A percentile compares a stretch with the other conserved stretches of the same genome.
Evolutionary conservation across 2,888 invertebrate species (phyloP).

Genomic region (Acleris cristana): DNA sequence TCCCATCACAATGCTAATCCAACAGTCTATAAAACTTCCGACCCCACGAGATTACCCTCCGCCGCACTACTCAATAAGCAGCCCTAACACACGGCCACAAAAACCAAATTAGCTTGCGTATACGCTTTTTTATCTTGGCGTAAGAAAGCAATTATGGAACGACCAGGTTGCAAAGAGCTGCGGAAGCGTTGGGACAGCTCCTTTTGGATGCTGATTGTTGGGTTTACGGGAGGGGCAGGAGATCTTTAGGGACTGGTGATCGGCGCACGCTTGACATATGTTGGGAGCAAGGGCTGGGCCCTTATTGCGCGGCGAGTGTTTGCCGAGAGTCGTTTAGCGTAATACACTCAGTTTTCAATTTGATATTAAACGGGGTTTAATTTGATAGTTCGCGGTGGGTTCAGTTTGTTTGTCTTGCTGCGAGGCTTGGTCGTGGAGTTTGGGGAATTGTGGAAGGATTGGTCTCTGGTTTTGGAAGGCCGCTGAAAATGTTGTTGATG

Average conservation of each 20-base stretch:
- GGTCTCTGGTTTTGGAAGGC: not conserved
- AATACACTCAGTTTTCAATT: slow-evolving; percentile 38
- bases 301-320: slow-evolving; percentile 35
- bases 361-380: slow-evolving; percentile 38
- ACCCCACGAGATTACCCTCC: slow-evolving; percentile 34
- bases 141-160: slow-evolving; percentile 36
- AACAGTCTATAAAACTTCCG: slow-evolving; percentile 33
- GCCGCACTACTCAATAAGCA: slow-evolving; percentile 30
- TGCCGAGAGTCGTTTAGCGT: slow-evolving; percentile 37
- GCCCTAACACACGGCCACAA: slow-evolving; percentile 11
- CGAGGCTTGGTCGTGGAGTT: slow-evolving; percentile 23
- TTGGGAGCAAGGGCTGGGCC: slow-evolving; percentile 23
- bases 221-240: not conserved
- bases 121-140: slow-evolving; percentile 34
- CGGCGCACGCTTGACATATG: slow-evolving; percentile 33
- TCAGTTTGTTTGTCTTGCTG: slow-evolving; percentile 24
- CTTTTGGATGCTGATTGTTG: not conserved
- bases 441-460: not conserved
- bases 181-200: not conserved
- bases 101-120: slow-evolving; percentile 32
- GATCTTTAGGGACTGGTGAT: slow-evolving; percentile 2
- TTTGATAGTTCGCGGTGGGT: slow-evolving; percentile 34
- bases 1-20: slow-evolving; percentile 37
- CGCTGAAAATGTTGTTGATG: not conserved
- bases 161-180: slow-evolving; percentile 20